Evolutionary conservation across 2,113 vertebrate species (phyloP).

Genomic region (Galemys pyrenaicus): DNA sequence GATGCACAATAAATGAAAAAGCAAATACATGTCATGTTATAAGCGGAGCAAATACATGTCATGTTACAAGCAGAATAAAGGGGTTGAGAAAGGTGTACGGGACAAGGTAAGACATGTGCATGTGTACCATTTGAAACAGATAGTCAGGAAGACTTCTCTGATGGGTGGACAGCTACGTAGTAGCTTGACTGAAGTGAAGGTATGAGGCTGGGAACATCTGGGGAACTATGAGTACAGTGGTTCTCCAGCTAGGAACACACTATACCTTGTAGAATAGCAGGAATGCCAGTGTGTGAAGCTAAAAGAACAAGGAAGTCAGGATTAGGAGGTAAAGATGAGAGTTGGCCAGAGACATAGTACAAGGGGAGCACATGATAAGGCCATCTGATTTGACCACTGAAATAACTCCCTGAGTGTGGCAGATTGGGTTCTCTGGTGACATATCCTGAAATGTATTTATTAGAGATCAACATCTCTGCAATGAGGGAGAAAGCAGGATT

Average conservation of each 20-base stretch:
- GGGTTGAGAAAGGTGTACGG: background rate
- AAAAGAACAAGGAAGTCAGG: background rate
- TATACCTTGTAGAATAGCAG: background rate
- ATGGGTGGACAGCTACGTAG: background rate
- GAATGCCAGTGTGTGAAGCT: background rate
- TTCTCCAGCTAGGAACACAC: background rate
- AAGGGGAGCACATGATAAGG: fast-evolving
- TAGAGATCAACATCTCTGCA: background rate
- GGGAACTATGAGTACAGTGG: no score
- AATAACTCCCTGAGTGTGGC: background rate
- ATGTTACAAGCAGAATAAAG: background rate
- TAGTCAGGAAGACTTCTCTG: background rate
- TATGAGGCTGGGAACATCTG: background rate
- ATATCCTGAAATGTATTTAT: background rate
- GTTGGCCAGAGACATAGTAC: background rate
- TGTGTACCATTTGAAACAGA: background rate
- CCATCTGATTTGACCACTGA: background rate
- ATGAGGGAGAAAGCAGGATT: background rate
- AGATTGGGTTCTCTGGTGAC: background rate
- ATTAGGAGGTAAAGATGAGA: background rate
- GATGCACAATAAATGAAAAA: background rate
- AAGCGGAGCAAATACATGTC: no score
- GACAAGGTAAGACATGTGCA: no score
- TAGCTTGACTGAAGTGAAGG: no score
- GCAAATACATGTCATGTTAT: background rate